These are phyloP conservation scores for Kuschelorhynchus macadamiae DNA, from an alignment of 2,888 invertebrate species.

Conservation along the genomic window DNA sequence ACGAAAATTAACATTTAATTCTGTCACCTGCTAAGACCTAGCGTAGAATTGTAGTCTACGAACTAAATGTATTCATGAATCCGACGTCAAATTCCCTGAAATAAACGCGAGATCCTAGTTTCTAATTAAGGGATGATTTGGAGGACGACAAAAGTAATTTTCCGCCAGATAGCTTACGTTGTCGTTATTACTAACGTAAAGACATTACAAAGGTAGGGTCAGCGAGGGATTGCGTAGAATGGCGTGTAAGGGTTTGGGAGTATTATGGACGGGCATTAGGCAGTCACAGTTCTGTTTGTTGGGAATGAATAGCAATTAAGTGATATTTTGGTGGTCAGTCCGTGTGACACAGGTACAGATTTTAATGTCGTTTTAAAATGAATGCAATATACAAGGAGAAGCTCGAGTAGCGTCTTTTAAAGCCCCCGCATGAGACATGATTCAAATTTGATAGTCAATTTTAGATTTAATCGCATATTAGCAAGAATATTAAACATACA, in stretches of 20 bases:
- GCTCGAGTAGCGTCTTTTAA: too few species aligned
- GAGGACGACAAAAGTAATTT: conserved; percentile 48
- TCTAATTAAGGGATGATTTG: conserved; percentile 47
- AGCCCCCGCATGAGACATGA: too few species aligned
- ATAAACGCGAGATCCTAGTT: conserved; percentile 33
- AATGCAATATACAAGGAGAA: too few species aligned
- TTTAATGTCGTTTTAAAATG: too few species aligned
- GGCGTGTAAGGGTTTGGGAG: conserved; percentile 17
- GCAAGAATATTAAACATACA: too few species aligned
- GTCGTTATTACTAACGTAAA: conserved; percentile 45
- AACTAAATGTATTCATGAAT: conserved; percentile 39
- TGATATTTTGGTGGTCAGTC: too few species aligned
- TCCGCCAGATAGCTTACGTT: conserved; percentile 45
- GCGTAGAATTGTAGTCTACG: neutral
- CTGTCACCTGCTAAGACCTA: too few species aligned
- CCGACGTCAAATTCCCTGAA: conserved; percentile 36
- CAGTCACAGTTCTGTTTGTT: conserved; percentile 15
- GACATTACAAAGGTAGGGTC: conserved; percentile 46
- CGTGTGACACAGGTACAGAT: too few species aligned
- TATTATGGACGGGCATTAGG: conserved; percentile 10
- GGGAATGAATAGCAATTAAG: neutral
- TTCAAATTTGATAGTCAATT: too few species aligned
- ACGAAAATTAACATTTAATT: too few species aligned
- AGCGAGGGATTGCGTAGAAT: conserved; percentile 12
- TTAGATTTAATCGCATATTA: too few species aligned